Base-by-base conservation (phyloP, 2,113 vertebrate genomes). In the Marmota monax region DNA sequence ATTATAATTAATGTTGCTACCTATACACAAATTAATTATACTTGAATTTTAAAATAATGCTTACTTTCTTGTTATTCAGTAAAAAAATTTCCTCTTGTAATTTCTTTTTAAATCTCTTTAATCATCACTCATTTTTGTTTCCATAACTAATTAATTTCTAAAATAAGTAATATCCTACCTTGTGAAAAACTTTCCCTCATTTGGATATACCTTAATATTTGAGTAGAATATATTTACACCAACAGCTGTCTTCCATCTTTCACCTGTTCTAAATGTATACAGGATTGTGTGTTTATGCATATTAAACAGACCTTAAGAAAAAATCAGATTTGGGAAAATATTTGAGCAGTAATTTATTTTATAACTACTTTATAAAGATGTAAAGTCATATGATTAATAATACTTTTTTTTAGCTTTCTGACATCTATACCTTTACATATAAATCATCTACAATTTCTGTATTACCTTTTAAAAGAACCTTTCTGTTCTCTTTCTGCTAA, bases 361-460 rank as follows among this genome's bases (percentile, higher is more conserved):
- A 18, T 70, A 95, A 90, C 9, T 86, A 88, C 27, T 69, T 74
- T 82, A 89, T 34, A 96, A 56, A 88, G 9, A 84, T 39, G 25
- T 51, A 73, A 92, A 80, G 27, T 65, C n/a, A 82, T 39, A 65
- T 10, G 27, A 5, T 77, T 92, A 67, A 84, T 0, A 51, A 48
- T 2, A 84, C 16, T 17, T 58, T 4, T 4, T 17, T 67, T 88
- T 61, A 53, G 5, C 61, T 45, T 34, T 92, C 87, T 51, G 11
- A 65, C 12, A 88, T 77, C 34, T 58, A 92, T 42, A 34, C 13
- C 90, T 45, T 78, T 67, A 94, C 11, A 67, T 1, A 84, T 17
- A 74, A 53, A 84, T 80, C 1, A 72, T 94, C 23, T 74, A 16
- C 88, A 90, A 82, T 85, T 76, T 96, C 37, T 78, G 16, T 58